Evolutionary conservation across 1,140 invertebrate genomes (phyloP).

Genomic region (Caerostris extrusa): DNA sequence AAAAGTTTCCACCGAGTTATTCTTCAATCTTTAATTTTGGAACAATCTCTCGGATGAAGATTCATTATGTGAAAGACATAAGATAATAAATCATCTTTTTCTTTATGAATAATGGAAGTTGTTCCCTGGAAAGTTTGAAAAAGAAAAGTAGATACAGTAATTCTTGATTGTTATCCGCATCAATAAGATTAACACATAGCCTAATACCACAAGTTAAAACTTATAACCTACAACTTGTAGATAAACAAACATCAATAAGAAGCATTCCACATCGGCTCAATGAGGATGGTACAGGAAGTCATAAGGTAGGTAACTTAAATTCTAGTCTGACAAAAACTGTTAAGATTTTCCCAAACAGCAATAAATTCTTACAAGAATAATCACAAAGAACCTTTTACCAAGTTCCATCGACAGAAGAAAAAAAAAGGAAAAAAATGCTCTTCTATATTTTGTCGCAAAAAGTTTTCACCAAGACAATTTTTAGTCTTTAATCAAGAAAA

Average conservation of each 20-base stretch:
- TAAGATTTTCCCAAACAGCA: too few species aligned
- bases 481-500: not conserved
- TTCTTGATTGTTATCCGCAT: too few species aligned
- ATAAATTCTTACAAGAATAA: not conserved
- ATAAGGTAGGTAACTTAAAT: too few species aligned
- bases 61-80: too few species aligned
- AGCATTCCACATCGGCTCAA: too few species aligned
- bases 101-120: conserved; percentile 39
- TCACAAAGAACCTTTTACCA: not conserved
- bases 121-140: not conserved
- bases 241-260: too few species aligned
- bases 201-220: too few species aligned
- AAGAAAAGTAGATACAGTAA: too few species aligned
- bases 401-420: not conserved
- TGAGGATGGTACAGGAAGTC: too few species aligned
- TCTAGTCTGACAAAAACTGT: too few species aligned
- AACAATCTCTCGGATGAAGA: not conserved
- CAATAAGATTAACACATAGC: too few species aligned
- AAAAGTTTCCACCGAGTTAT: not conserved
- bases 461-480: not conserved
- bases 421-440: not conserved
- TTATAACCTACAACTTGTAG: too few species aligned
- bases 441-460: not conserved
- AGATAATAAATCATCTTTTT: not conserved
- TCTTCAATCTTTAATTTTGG: not conserved